These are phyloP conservation scores for Megathymus violae DNA, from an alignment of 1,140 invertebrate species.

Conservation along the genomic window DNA sequence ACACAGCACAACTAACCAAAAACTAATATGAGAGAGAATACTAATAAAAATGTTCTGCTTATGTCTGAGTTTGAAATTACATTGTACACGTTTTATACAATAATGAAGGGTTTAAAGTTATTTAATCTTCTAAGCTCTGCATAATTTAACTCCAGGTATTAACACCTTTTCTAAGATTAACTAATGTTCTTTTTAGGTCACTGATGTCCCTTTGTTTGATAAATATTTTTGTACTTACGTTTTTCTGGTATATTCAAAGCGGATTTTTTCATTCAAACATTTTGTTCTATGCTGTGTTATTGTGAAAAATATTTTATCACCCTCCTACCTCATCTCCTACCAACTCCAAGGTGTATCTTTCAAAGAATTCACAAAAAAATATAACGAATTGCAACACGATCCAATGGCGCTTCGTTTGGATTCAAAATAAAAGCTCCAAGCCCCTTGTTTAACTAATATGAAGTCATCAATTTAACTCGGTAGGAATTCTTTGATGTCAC, in stretches of 20 bases:
- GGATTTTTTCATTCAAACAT: background rate
- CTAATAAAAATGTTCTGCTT: conserved; percentile 65
- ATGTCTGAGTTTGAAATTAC: conserved; percentile 60
- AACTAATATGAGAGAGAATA: conserved; percentile 76
- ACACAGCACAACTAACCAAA: conserved; percentile 81
- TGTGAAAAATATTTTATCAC: too few species aligned
- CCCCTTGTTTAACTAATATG: conserved; percentile 51
- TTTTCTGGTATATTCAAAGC: conserved; percentile 4
- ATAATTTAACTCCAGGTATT: conserved; percentile 21
- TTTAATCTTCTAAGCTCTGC: conserved; percentile 21
- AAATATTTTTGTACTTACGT: conserved; percentile 1
- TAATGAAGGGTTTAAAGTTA: conserved; percentile 12
- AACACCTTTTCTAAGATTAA: conserved; percentile 18
- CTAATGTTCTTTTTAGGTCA: conserved; percentile 1
- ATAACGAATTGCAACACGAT: conserved; percentile 23
- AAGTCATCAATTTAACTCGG: conserved; percentile 54
- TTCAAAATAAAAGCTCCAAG: conserved; percentile 32
- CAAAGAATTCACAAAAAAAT: conserved; percentile 29
- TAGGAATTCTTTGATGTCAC: conserved; percentile 59
- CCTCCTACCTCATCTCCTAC: too few species aligned
- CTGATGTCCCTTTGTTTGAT: conserved; percentile 19
- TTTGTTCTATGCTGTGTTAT: too few species aligned
- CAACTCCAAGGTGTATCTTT: conserved; percentile 23
- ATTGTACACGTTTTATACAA: conserved; percentile 33
- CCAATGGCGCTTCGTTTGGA: conserved; percentile 28